Base-by-base conservation (phyloP, 2,888 invertebrate species). In the Heliconius ethilla region DNA sequence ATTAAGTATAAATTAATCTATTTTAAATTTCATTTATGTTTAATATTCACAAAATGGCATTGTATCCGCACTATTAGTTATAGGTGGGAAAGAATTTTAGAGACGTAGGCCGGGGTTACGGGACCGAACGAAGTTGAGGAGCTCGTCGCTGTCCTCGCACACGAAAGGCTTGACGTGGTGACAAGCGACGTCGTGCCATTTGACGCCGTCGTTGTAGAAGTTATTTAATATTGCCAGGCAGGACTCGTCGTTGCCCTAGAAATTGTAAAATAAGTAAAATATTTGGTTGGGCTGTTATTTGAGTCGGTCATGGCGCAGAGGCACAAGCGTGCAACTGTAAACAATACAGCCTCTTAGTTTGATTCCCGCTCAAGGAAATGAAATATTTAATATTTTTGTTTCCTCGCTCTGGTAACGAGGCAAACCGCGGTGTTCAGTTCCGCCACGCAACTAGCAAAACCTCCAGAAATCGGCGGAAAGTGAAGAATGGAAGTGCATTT, bases 91-190 rank as follows among this genome's bases (percentile, higher is more conserved):
- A 45, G 25, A 63, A 0, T 22, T 11, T 92, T 96, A 97, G 85
- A 98, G 95, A 89, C 98, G 97, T 85, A 97, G 96, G 87, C 96
- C 96, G 74, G 97, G 97, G 93, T 98, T 98, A 90, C 98, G 97
- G 78, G 97, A 97, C 86, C 97, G 97, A 79, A 98, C 98, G 91
- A 98, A 98, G 95, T 97, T 97, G 87, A 98, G 95, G 29, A 98
- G 95, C 90, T 98, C 97, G 86, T 98, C 98, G 89, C 97, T 97
- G 95, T 98, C 98, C 91, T 98, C 98, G 90, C 98, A 98, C 45
- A 98, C 97, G 95, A 97, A 97, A 40, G 97, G 97, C 92, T 97
- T 97, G 83, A 97, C 95, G 91, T 97, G 97, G 89, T 97, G 97
- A 89, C 97, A 97, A 83, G 97, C 97, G 59, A 97, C 97, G 88